Conservation (phyloP, 2,797 vertebrate genomes). For the Propithecus deckenii region DNA sequence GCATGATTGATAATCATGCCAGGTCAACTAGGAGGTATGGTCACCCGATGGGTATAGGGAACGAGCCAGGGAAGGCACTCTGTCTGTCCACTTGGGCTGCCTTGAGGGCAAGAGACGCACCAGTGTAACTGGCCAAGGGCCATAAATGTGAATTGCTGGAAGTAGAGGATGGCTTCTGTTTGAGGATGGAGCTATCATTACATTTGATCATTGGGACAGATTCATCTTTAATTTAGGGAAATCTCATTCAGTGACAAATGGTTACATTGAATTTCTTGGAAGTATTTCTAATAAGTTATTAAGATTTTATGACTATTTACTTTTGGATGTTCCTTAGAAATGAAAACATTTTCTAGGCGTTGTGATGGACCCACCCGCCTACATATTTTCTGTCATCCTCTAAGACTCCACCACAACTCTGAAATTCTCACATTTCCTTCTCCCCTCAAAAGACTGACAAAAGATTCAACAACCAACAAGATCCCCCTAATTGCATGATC, state of each 20-base stretch:
- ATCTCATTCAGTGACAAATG: background rate
- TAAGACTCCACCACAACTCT: background rate
- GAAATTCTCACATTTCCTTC: slow-evolving; percentile 26
- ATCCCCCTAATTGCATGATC: slow-evolving; percentile 7
- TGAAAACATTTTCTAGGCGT: background rate
- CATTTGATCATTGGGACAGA: slow-evolving; percentile 38
- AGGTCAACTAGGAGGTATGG: background rate
- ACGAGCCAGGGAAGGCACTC: background rate
- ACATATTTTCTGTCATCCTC: background rate
- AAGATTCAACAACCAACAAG: slow-evolving; percentile 44
- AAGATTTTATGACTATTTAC: slow-evolving; percentile 1
- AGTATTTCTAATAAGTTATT: background rate
- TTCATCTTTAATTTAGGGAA: slow-evolving; percentile 15
- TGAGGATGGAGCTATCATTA: background rate
- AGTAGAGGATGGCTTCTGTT: slow-evolving; percentile 22
- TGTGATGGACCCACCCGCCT: background rate
- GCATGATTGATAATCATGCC: background rate
- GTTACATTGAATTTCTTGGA: slow-evolving; percentile 26
- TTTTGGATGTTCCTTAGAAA: background rate
- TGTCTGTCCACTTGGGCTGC: background rate
- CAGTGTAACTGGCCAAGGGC: background rate
- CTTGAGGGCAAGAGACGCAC: background rate
- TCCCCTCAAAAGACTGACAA: slow-evolving; percentile 40
- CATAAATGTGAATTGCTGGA: slow-evolving; percentile 63
- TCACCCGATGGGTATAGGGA: background rate